Conservation (phyloP, 2,888 invertebrate species). For the Drosophila siamana region DNA sequence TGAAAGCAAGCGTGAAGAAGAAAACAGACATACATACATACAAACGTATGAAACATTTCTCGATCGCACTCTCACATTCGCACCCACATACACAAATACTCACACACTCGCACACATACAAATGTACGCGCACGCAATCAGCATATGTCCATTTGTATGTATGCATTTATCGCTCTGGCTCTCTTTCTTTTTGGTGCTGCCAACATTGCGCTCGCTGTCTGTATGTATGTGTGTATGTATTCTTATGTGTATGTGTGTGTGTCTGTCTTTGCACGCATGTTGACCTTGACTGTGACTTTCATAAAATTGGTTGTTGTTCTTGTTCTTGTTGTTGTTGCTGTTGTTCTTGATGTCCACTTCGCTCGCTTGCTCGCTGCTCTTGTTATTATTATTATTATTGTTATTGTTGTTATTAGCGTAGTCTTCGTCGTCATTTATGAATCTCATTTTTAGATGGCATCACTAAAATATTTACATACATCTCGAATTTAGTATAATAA, state of each 20-base stretch:
- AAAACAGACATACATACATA: conserved; percentile 5
- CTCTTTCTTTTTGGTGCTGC: conserved; percentile 18
- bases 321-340: conserved; percentile 23
- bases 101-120: conserved; percentile 1
- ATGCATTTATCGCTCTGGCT: conserved; percentile 21
- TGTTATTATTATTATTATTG: conserved; percentile 16
- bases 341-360: conserved; percentile 14
- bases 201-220: conserved; percentile 10
- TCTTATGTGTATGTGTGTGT: conserved; percentile 27
- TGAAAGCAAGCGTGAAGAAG: conserved; percentile 61
- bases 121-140: background rate
- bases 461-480: conserved; percentile 16
- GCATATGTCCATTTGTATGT: conserved; percentile 11
- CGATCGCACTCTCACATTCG: conserved; percentile 32
- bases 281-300: conserved; percentile 83
- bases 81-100: conserved; percentile 6
- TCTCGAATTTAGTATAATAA: conserved; percentile 1
- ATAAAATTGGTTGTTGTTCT: conserved; percentile 70
- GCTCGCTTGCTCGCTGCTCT: conserved; percentile 18
- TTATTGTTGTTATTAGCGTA: conserved; percentile 35
- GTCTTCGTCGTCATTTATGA: conserved; percentile 57
- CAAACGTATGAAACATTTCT: conserved; percentile 15
- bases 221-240: conserved; percentile 13
- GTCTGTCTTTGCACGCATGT: conserved; percentile 70
- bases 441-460: conserved; percentile 46